Evolutionary conservation across 2,113 vertebrate species (phyloP).

Genomic region (Callorhinus ursinus): DNA sequence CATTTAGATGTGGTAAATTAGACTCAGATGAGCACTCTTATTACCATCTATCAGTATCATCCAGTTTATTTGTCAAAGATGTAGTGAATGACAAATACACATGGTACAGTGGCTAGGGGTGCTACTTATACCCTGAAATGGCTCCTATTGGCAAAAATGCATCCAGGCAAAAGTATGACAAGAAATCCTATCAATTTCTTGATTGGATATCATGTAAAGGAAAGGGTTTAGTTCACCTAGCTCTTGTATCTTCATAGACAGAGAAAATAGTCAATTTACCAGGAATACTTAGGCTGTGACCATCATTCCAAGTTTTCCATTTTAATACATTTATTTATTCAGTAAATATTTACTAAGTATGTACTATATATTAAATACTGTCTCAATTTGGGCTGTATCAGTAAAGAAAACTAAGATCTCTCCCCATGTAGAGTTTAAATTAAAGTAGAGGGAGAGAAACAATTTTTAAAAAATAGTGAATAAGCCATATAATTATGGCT

Average conservation of each 20-base stretch:
- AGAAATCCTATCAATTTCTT: not conserved
- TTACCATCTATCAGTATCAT: not conserved
- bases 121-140: not conserved
- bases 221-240: not conserved
- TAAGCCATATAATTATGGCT: not conserved
- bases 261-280: not conserved
- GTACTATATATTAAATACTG: not conserved
- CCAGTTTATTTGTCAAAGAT: not conserved
- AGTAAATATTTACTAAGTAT: not conserved
- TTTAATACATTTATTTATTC: conserved; percentile 10
- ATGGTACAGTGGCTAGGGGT: not conserved
- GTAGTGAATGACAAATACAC: not conserved
- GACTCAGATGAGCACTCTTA: not conserved
- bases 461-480: not conserved
- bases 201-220: not conserved
- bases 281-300: not conserved
- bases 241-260: not conserved
- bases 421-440: not conserved
- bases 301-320: not conserved
- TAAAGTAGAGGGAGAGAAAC: not conserved
- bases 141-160: not conserved
- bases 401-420: not conserved
- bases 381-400: not conserved
- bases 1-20: not conserved
- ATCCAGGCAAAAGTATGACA: not conserved